A percentile compares a stretch with the other conserved stretches of the same genome.
phyloP scores from a whole-genome alignment of 2,888 invertebrate species.

The Trichogramma dendrolimi region DNA sequence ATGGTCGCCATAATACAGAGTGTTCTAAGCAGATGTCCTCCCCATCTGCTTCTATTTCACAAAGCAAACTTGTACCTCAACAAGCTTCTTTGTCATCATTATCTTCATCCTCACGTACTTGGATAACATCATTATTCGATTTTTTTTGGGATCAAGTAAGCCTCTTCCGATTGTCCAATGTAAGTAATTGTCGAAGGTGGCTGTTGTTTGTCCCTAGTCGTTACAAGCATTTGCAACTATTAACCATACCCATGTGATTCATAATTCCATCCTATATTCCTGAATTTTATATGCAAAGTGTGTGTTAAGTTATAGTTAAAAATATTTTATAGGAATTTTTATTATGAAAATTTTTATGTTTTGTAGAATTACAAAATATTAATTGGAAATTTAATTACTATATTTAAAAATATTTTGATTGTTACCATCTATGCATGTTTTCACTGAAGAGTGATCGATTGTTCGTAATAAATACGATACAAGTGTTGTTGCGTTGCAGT shows the following conservation, averaged over 20 bases:
- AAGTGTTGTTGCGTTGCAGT: no score
- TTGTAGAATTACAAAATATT: no score
- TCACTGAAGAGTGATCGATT: no score
- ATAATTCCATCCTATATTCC: background rate
- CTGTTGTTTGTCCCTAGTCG: constrained; percentile 12
- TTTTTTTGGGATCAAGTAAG: constrained; percentile 52
- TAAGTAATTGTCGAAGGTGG: constrained; percentile 40
- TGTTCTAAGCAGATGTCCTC: constrained; percentile 51
- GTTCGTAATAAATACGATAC: no score
- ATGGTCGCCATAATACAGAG: constrained; percentile 39
- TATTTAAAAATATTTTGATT: no score
- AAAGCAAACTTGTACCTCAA: constrained; percentile 49
- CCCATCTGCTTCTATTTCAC: constrained; percentile 41
- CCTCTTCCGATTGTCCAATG: constrained; percentile 48
- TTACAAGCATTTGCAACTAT: constrained; percentile 6
- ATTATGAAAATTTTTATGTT: background rate
- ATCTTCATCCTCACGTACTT: constrained; percentile 48
- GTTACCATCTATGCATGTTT: no score
- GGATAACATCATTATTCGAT: constrained; percentile 51
- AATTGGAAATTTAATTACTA: no score
- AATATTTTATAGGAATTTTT: constrained; percentile 1
- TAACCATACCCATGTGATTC: no score
- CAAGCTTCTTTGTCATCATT: constrained; percentile 26
- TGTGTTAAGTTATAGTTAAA: background rate
- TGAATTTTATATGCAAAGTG: background rate